Percentiles rank a stretch among this genome's conserved stretches.
phyloP scores from a whole-genome alignment of 2,888 invertebrate species.

The Apamea anceps region DNA sequence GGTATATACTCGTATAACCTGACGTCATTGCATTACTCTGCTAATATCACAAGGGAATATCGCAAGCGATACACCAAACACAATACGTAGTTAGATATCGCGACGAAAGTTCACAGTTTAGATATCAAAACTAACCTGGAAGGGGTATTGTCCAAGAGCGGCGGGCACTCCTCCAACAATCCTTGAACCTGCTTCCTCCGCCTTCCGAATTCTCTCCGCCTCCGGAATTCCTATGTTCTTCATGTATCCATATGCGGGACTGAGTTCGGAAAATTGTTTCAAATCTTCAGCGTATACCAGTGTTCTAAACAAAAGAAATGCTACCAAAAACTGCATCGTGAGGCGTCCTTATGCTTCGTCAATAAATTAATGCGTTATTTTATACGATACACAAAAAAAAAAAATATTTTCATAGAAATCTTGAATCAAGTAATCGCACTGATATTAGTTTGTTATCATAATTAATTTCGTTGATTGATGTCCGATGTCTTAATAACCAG shows the following conservation, averaged over 20 bases:
- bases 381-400: background rate
- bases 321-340: slow-evolving; percentile 63
- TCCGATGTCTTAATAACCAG: slow-evolving; percentile 13
- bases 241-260: slow-evolving; percentile 73
- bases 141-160: slow-evolving; percentile 72
- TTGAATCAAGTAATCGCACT: slow-evolving; percentile 3
- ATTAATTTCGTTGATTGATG: slow-evolving; percentile 9
- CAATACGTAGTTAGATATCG: slow-evolving; percentile 1
- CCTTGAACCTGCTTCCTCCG: slow-evolving; percentile 68
- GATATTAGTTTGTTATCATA: slow-evolving; percentile 30
- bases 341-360: background rate
- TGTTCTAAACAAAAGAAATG: slow-evolving; percentile 63
- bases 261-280: slow-evolving; percentile 38
- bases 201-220: slow-evolving; percentile 72
- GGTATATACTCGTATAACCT: background rate
- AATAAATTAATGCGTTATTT: background rate
- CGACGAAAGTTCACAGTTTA: slow-evolving; percentile 6
- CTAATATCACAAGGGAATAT: slow-evolving; percentile 19
- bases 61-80: slow-evolving; percentile 9
- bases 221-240: slow-evolving; percentile 74
- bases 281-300: slow-evolving; percentile 64
- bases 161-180: slow-evolving; percentile 75
- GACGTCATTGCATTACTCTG: slow-evolving; percentile 14
- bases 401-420: background rate
- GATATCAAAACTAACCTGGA: slow-evolving; percentile 66